Evolutionary conservation across 2,888 invertebrate genomes (phyloP).

Genomic region (Drosophila conformis): DNA sequence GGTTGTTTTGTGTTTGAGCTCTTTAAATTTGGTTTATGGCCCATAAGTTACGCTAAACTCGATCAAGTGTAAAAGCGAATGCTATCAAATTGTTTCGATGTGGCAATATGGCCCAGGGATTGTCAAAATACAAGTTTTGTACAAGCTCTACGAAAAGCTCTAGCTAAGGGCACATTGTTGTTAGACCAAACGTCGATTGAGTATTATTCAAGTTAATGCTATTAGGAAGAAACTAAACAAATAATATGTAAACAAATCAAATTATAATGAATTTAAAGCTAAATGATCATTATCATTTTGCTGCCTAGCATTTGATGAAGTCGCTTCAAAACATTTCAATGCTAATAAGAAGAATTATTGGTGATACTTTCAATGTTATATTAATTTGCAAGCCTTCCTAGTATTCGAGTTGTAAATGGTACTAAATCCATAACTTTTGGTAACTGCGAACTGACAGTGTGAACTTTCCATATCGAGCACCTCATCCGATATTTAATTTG

Average conservation of each 20-base stretch:
- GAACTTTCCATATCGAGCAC: slow-evolving; percentile 31
- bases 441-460: background rate
- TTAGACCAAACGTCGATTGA: background rate
- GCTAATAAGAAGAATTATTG: background rate
- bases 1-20: slow-evolving; percentile 11
- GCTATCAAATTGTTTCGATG: slow-evolving; percentile 39
- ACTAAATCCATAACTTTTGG: background rate
- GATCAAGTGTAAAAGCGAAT: slow-evolving; percentile 43
- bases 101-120: slow-evolving; percentile 23
- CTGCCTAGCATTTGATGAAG: background rate
- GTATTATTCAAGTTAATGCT: background rate
- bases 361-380: background rate
- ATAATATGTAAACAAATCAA: background rate
- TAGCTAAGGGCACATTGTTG: background rate
- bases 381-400: background rate
- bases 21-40: slow-evolving; percentile 42
- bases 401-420: background rate
- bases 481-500: slow-evolving; percentile 21
- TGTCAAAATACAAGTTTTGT: slow-evolving; percentile 5
- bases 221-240: background rate
- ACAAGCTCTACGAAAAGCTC: background rate
- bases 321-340: background rate
- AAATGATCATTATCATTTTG: background rate
- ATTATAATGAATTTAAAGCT: background rate
- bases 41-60: slow-evolving; percentile 38